A percentile compares a stretch with the other conserved stretches of the same genome.
These are phyloP conservation scores for Leucosticte australis DNA, from an alignment of 2,113 vertebrate genomes.

Conservation along the genomic window DNA sequence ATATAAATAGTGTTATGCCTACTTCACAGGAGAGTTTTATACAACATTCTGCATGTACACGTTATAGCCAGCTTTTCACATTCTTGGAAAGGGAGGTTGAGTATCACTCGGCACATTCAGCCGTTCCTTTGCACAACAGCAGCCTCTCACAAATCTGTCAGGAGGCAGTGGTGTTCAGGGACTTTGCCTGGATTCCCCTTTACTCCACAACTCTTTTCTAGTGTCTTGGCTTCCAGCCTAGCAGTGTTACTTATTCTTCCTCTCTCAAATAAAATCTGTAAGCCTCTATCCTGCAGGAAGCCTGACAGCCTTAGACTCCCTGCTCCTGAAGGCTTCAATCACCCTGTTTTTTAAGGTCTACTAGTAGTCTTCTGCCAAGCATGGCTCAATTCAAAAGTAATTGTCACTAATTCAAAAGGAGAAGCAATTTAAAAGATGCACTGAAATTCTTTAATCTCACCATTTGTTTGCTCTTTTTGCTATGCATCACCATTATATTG, in stretches of 20 bases:
- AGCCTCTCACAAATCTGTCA: neutral
- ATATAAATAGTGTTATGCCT: neutral
- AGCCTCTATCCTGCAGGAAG: neutral
- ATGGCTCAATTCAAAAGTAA: neutral
- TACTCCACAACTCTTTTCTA: neutral
- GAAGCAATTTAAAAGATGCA: neutral
- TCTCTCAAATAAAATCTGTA: neutral
- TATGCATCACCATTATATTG: neutral
- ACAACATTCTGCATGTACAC: neutral
- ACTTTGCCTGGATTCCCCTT: neutral
- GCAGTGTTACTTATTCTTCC: neutral
- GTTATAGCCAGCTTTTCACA: neutral
- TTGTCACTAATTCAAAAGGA: neutral
- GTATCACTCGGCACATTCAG: neutral
- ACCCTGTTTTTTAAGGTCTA: neutral
- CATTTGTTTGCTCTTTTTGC: neutral
- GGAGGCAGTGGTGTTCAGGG: neutral
- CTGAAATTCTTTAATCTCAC: neutral
- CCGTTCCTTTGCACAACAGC: neutral
- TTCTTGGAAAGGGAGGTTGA: neutral
- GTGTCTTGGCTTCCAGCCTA: conserved; percentile 1
- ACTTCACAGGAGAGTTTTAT: neutral
- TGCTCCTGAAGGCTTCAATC: neutral
- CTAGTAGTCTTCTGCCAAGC: neutral
- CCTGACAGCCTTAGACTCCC: neutral